Conservation (phyloP, 2,888 invertebrate genomes). For the Macaria liturata region DNA sequence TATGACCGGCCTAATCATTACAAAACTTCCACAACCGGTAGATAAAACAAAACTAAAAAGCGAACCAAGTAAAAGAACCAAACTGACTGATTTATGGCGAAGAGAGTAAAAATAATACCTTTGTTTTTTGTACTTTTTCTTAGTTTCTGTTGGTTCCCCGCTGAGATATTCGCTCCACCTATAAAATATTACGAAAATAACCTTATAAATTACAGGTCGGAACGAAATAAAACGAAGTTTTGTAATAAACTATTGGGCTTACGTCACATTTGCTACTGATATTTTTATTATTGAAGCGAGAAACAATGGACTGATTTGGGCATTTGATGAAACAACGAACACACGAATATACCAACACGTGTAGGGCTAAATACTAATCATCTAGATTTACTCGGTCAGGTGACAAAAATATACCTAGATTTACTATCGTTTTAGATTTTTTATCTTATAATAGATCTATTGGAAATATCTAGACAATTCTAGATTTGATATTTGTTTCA, state of each 20-base stretch:
- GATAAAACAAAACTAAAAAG: constrained; percentile 12
- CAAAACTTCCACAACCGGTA: neutral
- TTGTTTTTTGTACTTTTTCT: constrained; percentile 31
- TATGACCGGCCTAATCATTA: neutral
- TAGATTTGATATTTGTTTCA: too few relatives aligned
- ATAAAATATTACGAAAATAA: constrained; percentile 36
- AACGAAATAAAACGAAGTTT: constrained; percentile 30
- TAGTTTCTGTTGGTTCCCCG: constrained; percentile 19
- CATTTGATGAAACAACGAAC: too few relatives aligned
- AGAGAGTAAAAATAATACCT: constrained; percentile 28
- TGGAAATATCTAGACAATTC: too few relatives aligned
- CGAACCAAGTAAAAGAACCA: constrained; percentile 8
- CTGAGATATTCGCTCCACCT: constrained; percentile 28
- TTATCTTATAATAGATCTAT: too few relatives aligned
- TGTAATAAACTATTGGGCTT: constrained; percentile 21
- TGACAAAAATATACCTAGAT: too few relatives aligned
- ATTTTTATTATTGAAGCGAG: constrained; percentile 6
- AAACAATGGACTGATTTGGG: too few relatives aligned
- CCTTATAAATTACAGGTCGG: constrained; percentile 28
- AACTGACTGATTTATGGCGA: constrained; percentile 27
- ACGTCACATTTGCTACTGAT: constrained; percentile 20
- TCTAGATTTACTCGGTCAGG: too few relatives aligned
- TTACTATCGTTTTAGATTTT: too few relatives aligned
- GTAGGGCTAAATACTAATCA: too few relatives aligned
- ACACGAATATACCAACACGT: too few relatives aligned